Evolutionary conservation across 2,113 vertebrate genomes (phyloP), one percentile per base, ranked within the genome.

Genomic region (Taurulus bubalis): DNA sequence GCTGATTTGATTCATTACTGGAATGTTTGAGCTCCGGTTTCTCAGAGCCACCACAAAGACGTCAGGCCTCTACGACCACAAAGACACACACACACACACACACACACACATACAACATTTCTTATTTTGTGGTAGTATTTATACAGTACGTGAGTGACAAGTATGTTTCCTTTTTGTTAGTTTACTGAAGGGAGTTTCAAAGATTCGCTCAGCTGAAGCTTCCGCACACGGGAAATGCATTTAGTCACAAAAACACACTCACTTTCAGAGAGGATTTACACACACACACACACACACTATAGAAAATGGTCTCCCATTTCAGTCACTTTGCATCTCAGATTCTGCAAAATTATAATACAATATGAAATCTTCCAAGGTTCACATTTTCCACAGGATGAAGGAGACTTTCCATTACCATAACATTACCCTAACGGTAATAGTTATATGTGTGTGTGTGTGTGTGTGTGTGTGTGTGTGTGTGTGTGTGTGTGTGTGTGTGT

Each of bases 331-430:
- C 76, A 68, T 85, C 76, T 80, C 26, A 68, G 51, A 90, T 75
- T 80, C 75, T 67, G 51, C 68, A 70, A 75, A 83, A 88, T 80
- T 79, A 85, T 65, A 79, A 87, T 75, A 85, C 71, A 77, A 92
- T 84, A 8, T 5, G 53, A 80, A 81, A 82, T 85, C 53, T 66
- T 81, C 58, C 75, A 45, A 80, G 80, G 24, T 81, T 91, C 73
- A 86, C 66, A 85, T 88, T 92, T 91, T 90, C 89, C 90, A 79
- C 76, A 69, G 55, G 71, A 80, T 34, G 88, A 87, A 79, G 79
- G 70, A 76, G 83, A 80, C 70, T 89, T 91, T 89, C 87, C 86
- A 91, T 87, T 68, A 63, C 73, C 49, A 82, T 63, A 71, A 32
- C 32, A 76, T 84, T 64, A 88, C 69, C 79, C 65, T 30, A 28